Base-by-base conservation (phyloP, 2,797 vertebrate genomes). In the Alcedo atthis region DNA sequence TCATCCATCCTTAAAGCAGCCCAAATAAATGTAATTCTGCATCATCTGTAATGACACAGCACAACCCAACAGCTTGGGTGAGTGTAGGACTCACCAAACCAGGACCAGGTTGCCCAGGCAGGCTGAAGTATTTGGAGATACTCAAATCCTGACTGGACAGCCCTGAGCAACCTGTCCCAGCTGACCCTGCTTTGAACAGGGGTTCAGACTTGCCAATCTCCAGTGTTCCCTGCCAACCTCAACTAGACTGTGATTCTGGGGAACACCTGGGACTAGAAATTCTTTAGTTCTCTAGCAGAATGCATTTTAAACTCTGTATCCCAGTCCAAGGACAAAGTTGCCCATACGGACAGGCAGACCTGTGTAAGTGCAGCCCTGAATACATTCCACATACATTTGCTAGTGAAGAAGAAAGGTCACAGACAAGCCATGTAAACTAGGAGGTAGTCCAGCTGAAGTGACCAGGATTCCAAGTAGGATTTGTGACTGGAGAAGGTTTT, bases 361-460 rank as follows among this genome's bases (percentile, higher is more conserved):
- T 1, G 10, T 1, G 0, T 28, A 67, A 79, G 33, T 28, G 28
- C 49, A 89, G 61, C 17, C 14, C 43, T 9, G 17, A 2, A 45
- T 2, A 53, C 0, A 3, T 42, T 83, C 67, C 8, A 22, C 1
- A 55, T 10, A 45, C 7, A 49, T 6, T 49, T 49, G 17, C 49
- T 26, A 80, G 48, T 26, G 55, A 71, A 4, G 5, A 79, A 26
- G 14, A 78, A 63, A 81, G 43, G 86, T 49, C 26, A 79, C 63
- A 85, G 33, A 74, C 35, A 79, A 94, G 76, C 17, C 42, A 70
- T 12, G 8, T 30, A 53, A 89, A 76, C 18, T 25, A 15, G 5
- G 15, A 75, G 11, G 18, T 3, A 45, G 45, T 45, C 20, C n/a
- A 79, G 43, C 26, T 73, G 37, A 81, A 84, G 40, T 15, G 51